These are phyloP conservation scores for Dendrolimus pini DNA, from an alignment of 2,888 invertebrate species.

Conservation along the genomic window DNA sequence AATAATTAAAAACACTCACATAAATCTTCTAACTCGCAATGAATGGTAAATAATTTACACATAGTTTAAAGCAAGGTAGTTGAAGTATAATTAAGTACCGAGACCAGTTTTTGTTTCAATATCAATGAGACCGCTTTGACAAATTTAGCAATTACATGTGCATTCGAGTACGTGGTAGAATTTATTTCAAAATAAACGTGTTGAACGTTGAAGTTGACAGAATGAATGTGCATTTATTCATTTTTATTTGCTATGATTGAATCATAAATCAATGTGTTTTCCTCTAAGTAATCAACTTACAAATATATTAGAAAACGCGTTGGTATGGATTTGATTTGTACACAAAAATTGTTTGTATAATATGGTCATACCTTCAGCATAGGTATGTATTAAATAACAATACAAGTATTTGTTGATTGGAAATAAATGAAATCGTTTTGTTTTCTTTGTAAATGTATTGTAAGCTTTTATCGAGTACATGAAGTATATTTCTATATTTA, in stretches of 20 bases:
- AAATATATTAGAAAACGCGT: background rate
- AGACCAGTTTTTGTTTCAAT: background rate
- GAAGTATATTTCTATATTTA: no score
- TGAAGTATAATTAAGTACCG: background rate
- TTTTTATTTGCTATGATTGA: background rate
- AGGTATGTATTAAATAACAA: background rate
- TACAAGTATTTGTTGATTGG: no score
- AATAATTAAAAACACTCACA: no score
- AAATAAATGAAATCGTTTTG: no score
- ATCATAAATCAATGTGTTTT: slow-evolving; percentile 2
- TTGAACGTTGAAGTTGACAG: slow-evolving; percentile 13
- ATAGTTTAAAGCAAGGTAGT: background rate
- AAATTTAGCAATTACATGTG: background rate
- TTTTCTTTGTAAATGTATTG: no score
- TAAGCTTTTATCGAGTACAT: no score
- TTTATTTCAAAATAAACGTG: slow-evolving; percentile 5
- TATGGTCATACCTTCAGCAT: background rate
- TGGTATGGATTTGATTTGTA: background rate
- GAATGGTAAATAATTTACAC: background rate
- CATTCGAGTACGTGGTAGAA: background rate
- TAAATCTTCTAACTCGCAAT: background rate
- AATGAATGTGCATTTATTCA: slow-evolving; percentile 4
- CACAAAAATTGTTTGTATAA: no score
- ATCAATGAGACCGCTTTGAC: background rate
- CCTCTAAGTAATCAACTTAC: background rate